phyloP scores from a whole-genome alignment of 2,888 invertebrate genomes.

The Drosophila aldrichi region DNA sequence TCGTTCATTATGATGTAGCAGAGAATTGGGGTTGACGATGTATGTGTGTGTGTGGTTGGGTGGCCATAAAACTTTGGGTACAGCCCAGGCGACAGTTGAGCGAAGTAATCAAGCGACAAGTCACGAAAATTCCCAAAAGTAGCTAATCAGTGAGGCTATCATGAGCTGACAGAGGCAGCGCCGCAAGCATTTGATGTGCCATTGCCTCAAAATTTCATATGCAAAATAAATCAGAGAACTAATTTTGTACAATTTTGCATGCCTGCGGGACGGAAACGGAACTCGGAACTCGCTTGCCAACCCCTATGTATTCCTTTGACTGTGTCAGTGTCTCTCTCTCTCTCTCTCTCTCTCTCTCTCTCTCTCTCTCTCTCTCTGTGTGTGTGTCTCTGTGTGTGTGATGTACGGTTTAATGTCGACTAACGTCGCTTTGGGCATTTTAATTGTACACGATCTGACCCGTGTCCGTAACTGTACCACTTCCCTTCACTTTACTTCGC shows the following conservation, averaged over 20 bases:
- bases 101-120: conserved; percentile 73
- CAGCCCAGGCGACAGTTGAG: conserved; percentile 43
- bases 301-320: background rate
- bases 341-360: too few relatives aligned
- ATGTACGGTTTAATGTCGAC: conserved; percentile 29
- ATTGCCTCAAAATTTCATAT: conserved; percentile 49
- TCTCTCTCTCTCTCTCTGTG: background rate
- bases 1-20: conserved; percentile 22
- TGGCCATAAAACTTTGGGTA: conserved; percentile 60
- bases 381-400: background rate
- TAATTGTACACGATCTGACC: conserved; percentile 38
- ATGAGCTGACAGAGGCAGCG: conserved; percentile 38
- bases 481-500: background rate
- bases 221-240: conserved; percentile 68
- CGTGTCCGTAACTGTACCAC: background rate
- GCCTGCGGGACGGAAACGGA: conserved; percentile 59
- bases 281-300: conserved; percentile 18
- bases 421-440: conserved; percentile 17
- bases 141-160: conserved; percentile 73
- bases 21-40: conserved; percentile 23
- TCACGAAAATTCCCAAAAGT: conserved; percentile 69
- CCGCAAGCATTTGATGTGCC: conserved; percentile 18
- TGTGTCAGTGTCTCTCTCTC: background rate
- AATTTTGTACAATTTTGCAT: conserved; percentile 65
- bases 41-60: conserved; percentile 2